Evolutionary conservation across 2,888 invertebrate genomes (phyloP), one percentile per base, ranked within the genome.

Genomic region (Mythimna loreyi): DNA sequence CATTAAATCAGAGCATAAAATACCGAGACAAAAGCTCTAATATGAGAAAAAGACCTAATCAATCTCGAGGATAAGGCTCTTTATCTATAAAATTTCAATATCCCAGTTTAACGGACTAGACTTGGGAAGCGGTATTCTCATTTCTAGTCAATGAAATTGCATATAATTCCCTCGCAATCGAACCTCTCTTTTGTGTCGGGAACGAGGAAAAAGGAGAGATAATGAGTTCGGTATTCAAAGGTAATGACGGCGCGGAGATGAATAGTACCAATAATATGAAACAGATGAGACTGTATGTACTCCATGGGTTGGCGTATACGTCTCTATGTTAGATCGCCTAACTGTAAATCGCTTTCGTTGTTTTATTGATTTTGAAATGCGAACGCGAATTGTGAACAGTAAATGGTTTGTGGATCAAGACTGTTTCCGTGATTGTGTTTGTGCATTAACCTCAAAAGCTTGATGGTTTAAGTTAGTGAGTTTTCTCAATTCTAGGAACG

Each of bases 141-240:
- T 92, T 92, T 88, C 85, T 72, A 89, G 84, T 87, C 89, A 91
- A 91, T 92, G 90, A 91, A 92, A 93, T 92, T 91, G 91, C 92
- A 87, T 91, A 89, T 92, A 93, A 92, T 93, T 93, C 87, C 86
- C 87, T 74, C 85, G 80, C 86, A 84, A 90, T 92, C 81, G 81
- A 64, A 67, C 79, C 56, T 86, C 86, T 85, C 85, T 86, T 89
- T 90, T 89, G 85, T 89, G 81, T 68, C 16, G 68, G 73, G 73
- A 72, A 75, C 57, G 76, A 82, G 75, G 71, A 72, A 88, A 85
- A 66, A 68, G 78, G 85, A 85, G 56, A 78, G 80, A 69, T 85
- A 86, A 87, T 85, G 80, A 88, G 83, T 67, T 83, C 82, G 77
- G 84, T 84, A 78, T 85, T 82, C 81, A 76, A 80, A 78, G 75